Conservation (phyloP, 1,140 invertebrate genomes). For the Cephus cinctus region DNA sequence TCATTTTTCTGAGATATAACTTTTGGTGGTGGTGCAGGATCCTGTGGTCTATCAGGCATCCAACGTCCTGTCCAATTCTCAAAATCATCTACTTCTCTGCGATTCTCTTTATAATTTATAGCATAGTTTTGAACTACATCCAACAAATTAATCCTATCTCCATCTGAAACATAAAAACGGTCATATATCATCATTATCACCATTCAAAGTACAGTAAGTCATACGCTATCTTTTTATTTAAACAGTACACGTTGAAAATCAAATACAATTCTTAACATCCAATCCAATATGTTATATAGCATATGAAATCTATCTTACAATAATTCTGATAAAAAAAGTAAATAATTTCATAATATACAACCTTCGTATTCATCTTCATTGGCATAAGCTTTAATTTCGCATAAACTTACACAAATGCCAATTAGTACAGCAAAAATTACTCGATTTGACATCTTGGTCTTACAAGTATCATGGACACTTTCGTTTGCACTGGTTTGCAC, state of each 20-base stretch:
- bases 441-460: neutral
- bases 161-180: slow-evolving; percentile 15
- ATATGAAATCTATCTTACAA: neutral
- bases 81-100: slow-evolving; percentile 12
- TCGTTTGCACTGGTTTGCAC: too few species aligned
- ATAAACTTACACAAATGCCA: neutral
- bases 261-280: neutral
- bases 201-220: neutral
- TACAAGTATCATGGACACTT: too few species aligned
- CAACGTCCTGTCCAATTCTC: slow-evolving; percentile 47
- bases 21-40: slow-evolving; percentile 42
- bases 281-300: neutral
- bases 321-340: neutral
- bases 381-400: neutral
- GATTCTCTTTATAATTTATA: slow-evolving; percentile 11
- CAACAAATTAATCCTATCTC: slow-evolving; percentile 14
- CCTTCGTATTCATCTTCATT: neutral
- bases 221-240: neutral
- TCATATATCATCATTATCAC: neutral
- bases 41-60: slow-evolving; percentile 38
- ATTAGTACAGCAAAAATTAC: neutral
- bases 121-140: slow-evolving; percentile 14
- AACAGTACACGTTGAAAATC: neutral
- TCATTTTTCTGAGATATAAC: slow-evolving; percentile 17
- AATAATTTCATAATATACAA: too few species aligned